phyloP scores from a whole-genome alignment of 2,797 vertebrate genomes.

The Enteromius radiatus region DNA sequence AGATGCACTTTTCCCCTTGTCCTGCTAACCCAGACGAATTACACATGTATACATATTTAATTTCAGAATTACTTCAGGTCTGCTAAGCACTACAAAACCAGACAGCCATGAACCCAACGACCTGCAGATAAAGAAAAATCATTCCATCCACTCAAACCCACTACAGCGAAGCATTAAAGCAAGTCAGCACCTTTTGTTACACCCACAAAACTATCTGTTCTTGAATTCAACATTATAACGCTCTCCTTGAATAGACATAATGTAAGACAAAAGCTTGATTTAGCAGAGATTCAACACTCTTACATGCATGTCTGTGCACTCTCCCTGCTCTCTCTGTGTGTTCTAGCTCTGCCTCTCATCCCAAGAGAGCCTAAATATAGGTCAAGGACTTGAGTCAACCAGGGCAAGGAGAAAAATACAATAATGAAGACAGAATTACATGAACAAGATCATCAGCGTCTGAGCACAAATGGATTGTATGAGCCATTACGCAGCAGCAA shows the following conservation, averaged over 20 bases:
- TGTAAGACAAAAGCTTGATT: background rate
- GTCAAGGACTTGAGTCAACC: conserved; percentile 69
- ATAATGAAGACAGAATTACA: conserved; percentile 55
- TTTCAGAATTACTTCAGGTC: conserved; percentile 70
- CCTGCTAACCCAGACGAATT: conserved; percentile 51
- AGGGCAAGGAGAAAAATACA: conserved; percentile 65
- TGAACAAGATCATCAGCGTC: conserved; percentile 19
- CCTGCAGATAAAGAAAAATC: conserved; percentile 6
- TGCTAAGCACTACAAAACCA: conserved; percentile 60
- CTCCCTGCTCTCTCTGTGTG: conserved; percentile 19
- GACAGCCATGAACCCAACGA: conserved; percentile 36
- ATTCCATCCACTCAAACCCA: background rate
- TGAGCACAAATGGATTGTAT: conserved; percentile 11
- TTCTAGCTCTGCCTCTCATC: conserved; percentile 40
- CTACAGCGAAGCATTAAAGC: background rate
- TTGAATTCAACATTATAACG: background rate
- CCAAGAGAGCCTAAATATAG: conserved; percentile 57
- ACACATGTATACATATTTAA: conserved; percentile 71
- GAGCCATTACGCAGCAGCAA: conserved; percentile 1
- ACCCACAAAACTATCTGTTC: background rate
- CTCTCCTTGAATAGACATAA: background rate
- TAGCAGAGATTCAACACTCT: background rate
- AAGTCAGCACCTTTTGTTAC: conserved; percentile 1
- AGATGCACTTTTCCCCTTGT: conserved; percentile 48
- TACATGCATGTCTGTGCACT: conserved; percentile 1